Conservation (phyloP, 2,888 invertebrate genomes). For the Diadegma fenestrale region DNA sequence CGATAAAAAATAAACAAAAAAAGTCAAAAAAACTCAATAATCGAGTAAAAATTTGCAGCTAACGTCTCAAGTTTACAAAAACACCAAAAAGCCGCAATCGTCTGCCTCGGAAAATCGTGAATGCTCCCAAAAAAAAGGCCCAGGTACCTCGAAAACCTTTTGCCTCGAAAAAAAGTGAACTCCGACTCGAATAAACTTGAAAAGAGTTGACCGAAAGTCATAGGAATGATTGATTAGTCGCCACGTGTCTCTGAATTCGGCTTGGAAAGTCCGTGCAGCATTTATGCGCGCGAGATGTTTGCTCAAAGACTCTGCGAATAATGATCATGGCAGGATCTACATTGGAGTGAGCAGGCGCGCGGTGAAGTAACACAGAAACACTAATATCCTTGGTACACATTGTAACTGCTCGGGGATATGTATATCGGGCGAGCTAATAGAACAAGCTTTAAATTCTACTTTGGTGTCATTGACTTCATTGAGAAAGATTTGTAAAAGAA, state of each 20-base stretch:
- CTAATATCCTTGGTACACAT: slow-evolving; percentile 48
- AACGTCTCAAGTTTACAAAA: not conserved
- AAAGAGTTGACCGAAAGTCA: not conserved
- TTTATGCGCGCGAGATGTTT: not conserved
- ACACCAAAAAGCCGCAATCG: too few species aligned
- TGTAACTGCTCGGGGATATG: slow-evolving; percentile 8
- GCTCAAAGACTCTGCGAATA: slow-evolving; percentile 19
- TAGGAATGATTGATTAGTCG: slow-evolving; percentile 1
- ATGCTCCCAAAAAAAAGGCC: not conserved
- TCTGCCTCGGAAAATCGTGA: too few species aligned
- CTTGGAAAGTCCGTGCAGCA: not conserved
- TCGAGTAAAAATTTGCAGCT: not conserved
- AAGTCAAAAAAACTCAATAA: not conserved
- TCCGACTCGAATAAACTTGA: not conserved
- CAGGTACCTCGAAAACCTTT: not conserved
- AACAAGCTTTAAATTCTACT: slow-evolving; percentile 58
- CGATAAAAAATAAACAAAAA: not conserved
- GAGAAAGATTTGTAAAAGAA: slow-evolving; percentile 62
- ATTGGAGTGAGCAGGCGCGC: not conserved
- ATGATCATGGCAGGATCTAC: slow-evolving; percentile 41
- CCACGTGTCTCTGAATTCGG: not conserved
- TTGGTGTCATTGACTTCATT: slow-evolving; percentile 68
- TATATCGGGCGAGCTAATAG: slow-evolving; percentile 47
- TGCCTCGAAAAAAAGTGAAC: not conserved
- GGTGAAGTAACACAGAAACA: slow-evolving; percentile 36